Evolutionary conservation across 2,113 vertebrate genomes (phyloP), one percentile per base, ranked within the genome.

Genomic region (Tachysurus vachellii): DNA sequence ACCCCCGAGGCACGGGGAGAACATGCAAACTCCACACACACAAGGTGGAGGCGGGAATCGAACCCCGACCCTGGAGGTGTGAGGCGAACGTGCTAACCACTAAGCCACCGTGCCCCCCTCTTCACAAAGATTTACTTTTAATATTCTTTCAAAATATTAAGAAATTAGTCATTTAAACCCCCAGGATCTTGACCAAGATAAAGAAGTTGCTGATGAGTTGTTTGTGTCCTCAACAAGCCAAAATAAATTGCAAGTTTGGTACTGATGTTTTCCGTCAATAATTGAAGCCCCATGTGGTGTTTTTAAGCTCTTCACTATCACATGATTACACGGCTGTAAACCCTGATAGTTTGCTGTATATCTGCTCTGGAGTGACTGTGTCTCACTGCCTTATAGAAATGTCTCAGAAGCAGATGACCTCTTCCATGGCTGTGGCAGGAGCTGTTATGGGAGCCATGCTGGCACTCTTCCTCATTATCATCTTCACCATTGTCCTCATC

Each of bases 391-490:
- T 91, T 83, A 57, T 92, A 96, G 95, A 93, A 83, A 94, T 95
- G 90, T 95, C 95, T 56, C 93, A 92, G 64, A 93, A 91, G 2
- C 91, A 96, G 92, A 96, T 96, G 94, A 96, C 95, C 47, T 97
- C 96, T 91, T 96, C 97, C 85, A 94, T 97, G 92, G 95, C 96
- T 1, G 95, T 99, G 91, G 97, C 96, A 68, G 97, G 96, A 90
- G 97, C 97, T 56, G 94, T 97, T 88, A 97, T 99, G 93, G 97
- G 97, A 76, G 97, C 97, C 50, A 96, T 98, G 91, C 95, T 99
- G 80, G 96, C 97, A 64, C 95, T 99, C 89, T 97, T 98, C 95
- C 96, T 99, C 92, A 97, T 98, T 76, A 71, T 91, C 0, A 91
- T 98, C 93, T 98, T 98, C 94, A 94, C 96, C 92, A 96, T 96